Evolutionary conservation across 1,140 invertebrate genomes (phyloP), one percentile per base, ranked within the genome.

Genomic region (Araneus ventricosus): DNA sequence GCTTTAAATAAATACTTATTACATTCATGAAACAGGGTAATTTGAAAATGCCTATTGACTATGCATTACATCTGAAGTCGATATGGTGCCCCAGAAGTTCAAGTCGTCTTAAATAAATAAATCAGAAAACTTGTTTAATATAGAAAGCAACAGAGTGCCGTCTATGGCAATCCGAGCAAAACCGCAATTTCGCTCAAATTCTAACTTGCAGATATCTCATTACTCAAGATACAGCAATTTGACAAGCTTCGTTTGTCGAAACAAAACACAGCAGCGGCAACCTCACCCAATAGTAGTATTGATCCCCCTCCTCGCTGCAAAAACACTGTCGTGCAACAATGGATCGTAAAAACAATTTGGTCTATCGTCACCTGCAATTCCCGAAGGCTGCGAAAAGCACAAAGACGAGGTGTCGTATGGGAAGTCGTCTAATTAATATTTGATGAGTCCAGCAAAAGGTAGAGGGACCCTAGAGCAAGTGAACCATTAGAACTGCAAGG

Each of bases 351-450:
- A 75, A 75, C 70, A 75, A 75, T 75, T 75, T 37, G 20, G 20
- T 34, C 70, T 17, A 37, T 75, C 70, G 30, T 75, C 70, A 75
- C 70, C 70, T 75, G 34, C 3, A 20, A 75, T 75, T 37, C 70
- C 70, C 17, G 30, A 37, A 75, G 30, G 30, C 34, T 37, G 4
- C 70, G 27, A 37, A 75, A 75, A 75, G 34, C 17, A 37, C 70
- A 37, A 37, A 34, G 70, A 37, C 70, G 34, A 6, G 30, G 30
- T 30, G 30, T 75, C 70, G 67, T 34, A 34, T 20, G 70, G 70
- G 70, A 75, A 75, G 70, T 75, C 70, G 30, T 75, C 70, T 75
- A 75, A 75, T 75, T 75, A 75, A 75, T 75, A 75, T 75, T 37
- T 75, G 70, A 75, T 34, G 70, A 75, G 2, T 34, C 30, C 17